phyloP scores from a whole-genome alignment of 2,797 vertebrate genomes.

The Manis pentadactyla region DNA sequence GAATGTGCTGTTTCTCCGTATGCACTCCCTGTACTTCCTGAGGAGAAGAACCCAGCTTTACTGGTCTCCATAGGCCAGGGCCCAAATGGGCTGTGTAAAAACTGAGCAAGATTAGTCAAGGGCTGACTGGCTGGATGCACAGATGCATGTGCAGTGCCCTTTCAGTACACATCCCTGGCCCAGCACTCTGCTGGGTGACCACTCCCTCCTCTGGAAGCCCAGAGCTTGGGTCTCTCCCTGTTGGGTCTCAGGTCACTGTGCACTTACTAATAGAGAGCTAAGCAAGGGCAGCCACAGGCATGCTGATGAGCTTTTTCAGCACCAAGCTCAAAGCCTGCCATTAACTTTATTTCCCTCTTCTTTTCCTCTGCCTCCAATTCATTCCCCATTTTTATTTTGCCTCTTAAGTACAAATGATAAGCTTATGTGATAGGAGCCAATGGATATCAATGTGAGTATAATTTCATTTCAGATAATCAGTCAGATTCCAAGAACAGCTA shows the following conservation, averaged over 20 bases:
- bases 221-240: background rate
- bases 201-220: background rate
- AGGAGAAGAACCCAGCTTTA: background rate
- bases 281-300: background rate
- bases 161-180: background rate
- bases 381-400: background rate
- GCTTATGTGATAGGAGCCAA: background rate
- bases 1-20: background rate
- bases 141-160: accelerated
- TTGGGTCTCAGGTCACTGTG: background rate
- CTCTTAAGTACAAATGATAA: constrained; percentile 36
- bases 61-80: background rate
- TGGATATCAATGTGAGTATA: background rate
- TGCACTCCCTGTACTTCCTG: background rate
- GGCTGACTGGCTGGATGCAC: background rate
- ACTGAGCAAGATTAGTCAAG: background rate
- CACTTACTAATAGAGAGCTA: background rate
- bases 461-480: background rate
- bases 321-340: background rate
- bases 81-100: too few species aligned
- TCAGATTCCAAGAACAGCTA: background rate
- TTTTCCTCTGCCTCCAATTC: constrained; percentile 8
- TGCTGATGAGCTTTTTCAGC: background rate
- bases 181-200: background rate
- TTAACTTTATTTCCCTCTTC: background rate